These are phyloP conservation scores for Glareola pratincola DNA, from an alignment of 2,113 vertebrate genomes.

Conservation along the genomic window DNA sequence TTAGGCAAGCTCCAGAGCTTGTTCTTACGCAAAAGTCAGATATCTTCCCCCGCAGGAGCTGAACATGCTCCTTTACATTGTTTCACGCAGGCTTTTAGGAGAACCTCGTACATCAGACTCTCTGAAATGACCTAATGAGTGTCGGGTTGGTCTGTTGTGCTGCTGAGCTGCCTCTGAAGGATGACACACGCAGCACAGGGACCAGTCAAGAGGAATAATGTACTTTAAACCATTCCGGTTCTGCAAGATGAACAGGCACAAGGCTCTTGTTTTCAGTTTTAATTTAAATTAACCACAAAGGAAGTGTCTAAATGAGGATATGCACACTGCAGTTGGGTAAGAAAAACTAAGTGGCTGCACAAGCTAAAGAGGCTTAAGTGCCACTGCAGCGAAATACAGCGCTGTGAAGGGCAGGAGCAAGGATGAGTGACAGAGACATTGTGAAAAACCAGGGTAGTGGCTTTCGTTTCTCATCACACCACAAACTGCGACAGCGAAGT, in stretches of 20 bases:
- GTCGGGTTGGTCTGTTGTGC: background rate
- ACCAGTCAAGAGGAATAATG: background rate
- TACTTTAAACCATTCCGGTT: background rate
- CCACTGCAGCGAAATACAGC: background rate
- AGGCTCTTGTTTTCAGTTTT: background rate
- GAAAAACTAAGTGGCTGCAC: background rate
- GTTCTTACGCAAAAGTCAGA: background rate
- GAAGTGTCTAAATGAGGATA: background rate
- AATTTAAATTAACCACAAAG: background rate
- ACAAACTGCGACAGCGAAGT: background rate
- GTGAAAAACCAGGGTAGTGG: background rate
- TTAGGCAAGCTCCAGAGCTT: background rate
- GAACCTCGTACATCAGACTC: background rate
- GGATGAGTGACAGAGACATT: accelerated
- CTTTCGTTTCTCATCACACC: background rate
- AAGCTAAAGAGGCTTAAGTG: background rate
- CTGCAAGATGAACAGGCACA: background rate
- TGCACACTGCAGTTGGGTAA: background rate
- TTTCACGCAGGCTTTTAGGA: background rate
- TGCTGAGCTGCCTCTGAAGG: background rate
- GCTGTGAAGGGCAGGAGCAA: background rate
- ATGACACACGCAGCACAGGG: background rate
- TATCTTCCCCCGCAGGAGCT: background rate
- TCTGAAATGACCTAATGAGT: background rate
- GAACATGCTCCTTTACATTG: background rate